A percentile compares a stretch with the other conserved stretches of the same genome.
Conservation (phyloP, 2,797 vertebrate species). For the Bradypus variegatus region DNA sequence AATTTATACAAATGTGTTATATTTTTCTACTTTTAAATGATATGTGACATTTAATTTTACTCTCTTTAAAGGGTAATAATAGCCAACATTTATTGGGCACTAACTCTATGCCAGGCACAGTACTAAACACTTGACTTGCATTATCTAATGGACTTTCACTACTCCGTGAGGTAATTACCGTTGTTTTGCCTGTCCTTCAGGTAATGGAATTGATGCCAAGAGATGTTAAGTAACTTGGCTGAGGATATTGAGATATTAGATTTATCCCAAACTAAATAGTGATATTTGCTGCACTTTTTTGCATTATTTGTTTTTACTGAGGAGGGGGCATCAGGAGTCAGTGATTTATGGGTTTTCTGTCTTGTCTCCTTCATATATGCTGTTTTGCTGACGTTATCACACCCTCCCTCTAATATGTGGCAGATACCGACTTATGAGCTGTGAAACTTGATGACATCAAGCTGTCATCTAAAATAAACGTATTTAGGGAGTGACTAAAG, state of each 20-base stretch:
- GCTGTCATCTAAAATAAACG: conserved; percentile 19
- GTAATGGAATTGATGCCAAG: not conserved
- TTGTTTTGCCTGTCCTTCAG: not conserved
- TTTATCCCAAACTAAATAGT: not conserved
- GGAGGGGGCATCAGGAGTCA: not conserved
- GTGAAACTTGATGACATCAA: conserved; percentile 12
- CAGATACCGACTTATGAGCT: not conserved
- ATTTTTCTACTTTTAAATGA: conserved; percentile 23
- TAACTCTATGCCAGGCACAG: not conserved
- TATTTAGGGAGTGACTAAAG: not conserved
- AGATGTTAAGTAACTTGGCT: not conserved
- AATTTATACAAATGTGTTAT: not conserved
- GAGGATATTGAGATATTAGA: not conserved
- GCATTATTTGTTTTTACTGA: not conserved
- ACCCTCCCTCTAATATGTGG: not conserved
- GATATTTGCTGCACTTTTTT: not conserved
- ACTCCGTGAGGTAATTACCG: not conserved
- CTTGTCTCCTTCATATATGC: not conserved
- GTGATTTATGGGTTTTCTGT: not conserved
- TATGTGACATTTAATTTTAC: not conserved
- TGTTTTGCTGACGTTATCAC: not conserved
- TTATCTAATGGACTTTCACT: not conserved
- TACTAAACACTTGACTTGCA: not conserved
- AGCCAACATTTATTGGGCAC: not conserved
- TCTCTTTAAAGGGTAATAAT: not conserved